Percentiles rank a stretch among this genome's conserved stretches.
These are phyloP conservation scores for Lerista edwardsae DNA, from an alignment of 2,797 vertebrate species.

Conservation along the genomic window DNA sequence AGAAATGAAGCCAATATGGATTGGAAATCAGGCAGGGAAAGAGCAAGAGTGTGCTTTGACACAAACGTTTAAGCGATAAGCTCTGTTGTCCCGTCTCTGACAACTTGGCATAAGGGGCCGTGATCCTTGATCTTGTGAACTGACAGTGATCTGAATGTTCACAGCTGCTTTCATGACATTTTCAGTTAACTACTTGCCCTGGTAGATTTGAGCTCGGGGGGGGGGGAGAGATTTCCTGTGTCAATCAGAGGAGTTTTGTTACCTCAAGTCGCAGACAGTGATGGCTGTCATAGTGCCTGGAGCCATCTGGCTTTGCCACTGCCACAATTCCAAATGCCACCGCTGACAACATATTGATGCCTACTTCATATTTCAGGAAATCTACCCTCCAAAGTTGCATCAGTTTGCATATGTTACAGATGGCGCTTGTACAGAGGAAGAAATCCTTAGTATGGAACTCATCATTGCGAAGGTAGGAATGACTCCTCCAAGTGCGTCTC, in stretches of 20 bases:
- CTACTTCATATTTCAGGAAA: conserved; percentile 81
- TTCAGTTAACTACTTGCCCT: neutral
- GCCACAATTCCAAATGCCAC: neutral
- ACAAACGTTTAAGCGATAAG: neutral
- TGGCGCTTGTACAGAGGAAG: conserved; percentile 92
- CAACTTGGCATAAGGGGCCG: neutral
- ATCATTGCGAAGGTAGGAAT: conserved; percentile 92
- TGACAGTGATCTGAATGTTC: neutral
- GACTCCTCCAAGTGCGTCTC: neutral
- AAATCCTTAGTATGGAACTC: conserved; percentile 94
- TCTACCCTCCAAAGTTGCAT: conserved; percentile 95
- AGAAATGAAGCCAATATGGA: neutral
- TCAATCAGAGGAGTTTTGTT: neutral
- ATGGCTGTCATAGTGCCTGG: neutral
- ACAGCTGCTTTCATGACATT: neutral
- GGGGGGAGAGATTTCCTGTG: neutral
- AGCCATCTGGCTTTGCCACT: conserved; percentile 2
- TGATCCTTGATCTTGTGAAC: neutral
- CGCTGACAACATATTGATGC: neutral
- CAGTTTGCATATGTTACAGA: conserved; percentile 97
- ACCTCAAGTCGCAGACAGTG: neutral
- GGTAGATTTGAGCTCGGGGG: neutral
- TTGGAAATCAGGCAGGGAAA: neutral
- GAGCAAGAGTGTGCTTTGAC: neutral
- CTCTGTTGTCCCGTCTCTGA: neutral